Conservation (phyloP, 2,888 invertebrate species). For the Scaeva pyrastri region DNA sequence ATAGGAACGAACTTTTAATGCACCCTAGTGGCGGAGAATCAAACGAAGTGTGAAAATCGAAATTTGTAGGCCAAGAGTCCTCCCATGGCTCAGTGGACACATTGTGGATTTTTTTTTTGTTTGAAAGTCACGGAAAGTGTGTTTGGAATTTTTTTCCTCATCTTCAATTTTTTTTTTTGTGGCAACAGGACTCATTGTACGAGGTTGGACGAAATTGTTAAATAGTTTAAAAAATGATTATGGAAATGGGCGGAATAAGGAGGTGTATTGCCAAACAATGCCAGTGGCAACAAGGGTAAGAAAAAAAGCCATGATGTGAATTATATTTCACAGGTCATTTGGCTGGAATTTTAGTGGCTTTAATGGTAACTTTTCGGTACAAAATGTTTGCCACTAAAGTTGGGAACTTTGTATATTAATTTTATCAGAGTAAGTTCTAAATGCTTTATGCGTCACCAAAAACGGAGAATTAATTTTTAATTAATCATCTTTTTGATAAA, state of each 20-base stretch:
- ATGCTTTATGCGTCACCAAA: no score
- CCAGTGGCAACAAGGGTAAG: background rate
- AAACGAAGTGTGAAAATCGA: slow-evolving; percentile 76
- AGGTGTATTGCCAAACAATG: slow-evolving; percentile 4
- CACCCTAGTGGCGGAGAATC: slow-evolving; percentile 69
- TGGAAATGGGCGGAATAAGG: slow-evolving; percentile 33
- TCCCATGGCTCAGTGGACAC: slow-evolving; percentile 63
- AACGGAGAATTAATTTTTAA: no score
- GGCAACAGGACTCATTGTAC: slow-evolving; percentile 34
- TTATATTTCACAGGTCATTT: slow-evolving; percentile 54
- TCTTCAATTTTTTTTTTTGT: background rate
- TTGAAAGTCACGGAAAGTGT: background rate
- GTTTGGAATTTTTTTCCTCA: slow-evolving; percentile 14
- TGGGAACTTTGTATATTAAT: background rate
- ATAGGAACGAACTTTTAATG: slow-evolving; percentile 68
- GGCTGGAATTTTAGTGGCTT: slow-evolving; percentile 23
- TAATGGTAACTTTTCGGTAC: background rate
- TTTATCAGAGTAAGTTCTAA: no score
- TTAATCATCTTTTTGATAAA: no score
- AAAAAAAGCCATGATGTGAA: slow-evolving; percentile 23
- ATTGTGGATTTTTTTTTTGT: slow-evolving; percentile 40
- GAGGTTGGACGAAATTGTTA: slow-evolving; percentile 58
- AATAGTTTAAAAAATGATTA: slow-evolving; percentile 74
- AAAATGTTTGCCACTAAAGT: slow-evolving; percentile 21
- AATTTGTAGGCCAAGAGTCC: slow-evolving; percentile 70